Base-by-base conservation (phyloP, 2,888 invertebrate species). In the Oscheius onirici region DNA sequence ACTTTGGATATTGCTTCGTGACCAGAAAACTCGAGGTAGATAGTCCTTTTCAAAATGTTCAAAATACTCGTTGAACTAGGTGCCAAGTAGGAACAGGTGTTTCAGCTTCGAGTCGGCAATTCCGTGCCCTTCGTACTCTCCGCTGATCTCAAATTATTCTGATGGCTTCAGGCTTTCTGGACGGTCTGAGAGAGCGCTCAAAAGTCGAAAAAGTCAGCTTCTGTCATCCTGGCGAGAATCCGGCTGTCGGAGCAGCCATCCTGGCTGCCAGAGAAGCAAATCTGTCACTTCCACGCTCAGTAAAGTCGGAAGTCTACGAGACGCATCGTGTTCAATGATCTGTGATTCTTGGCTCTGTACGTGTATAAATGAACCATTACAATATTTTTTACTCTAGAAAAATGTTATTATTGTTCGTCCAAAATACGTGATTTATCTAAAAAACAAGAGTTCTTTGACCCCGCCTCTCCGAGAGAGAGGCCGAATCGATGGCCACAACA, bases 181-280 rank as follows among this genome's bases (percentile, higher is more conserved):
- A 69, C 0, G 74, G 69, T 2, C 40, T 78, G n/a, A 34, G 17
- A 15, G 70, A 60, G 1, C 40, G 24, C 17, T 61, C 69, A 3
- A 69, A 72, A 54, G 72, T 76, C 24, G 49, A 71, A 15, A 72
- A 66, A 17, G 41, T 82, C 2, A 13, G 54, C n/a, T 70, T 82
- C 63, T 81, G 71, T 69, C 69, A 69, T 15, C 74, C 76, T 40
- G 75, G 60, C 10, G 75, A 75, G n/a, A 57, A 65, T 24, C 77
- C 80, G 3, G 76, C 80, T 15, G 69, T 82, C 15, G 82, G 82
- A 22, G 80, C 78, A 6, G 81, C 81, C 10, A 74, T 75, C 3
- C 54, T 81, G 1, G 78, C 75, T 0, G 82, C 81, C 0, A 73
- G 72, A 40, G 57, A 74, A 44, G 54, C 54, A 26, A 20, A 43